A percentile compares a stretch with the other conserved stretches of the same genome.
Conservation (phyloP, 2,888 invertebrate species). For the Coelogynopora nodosa region DNA sequence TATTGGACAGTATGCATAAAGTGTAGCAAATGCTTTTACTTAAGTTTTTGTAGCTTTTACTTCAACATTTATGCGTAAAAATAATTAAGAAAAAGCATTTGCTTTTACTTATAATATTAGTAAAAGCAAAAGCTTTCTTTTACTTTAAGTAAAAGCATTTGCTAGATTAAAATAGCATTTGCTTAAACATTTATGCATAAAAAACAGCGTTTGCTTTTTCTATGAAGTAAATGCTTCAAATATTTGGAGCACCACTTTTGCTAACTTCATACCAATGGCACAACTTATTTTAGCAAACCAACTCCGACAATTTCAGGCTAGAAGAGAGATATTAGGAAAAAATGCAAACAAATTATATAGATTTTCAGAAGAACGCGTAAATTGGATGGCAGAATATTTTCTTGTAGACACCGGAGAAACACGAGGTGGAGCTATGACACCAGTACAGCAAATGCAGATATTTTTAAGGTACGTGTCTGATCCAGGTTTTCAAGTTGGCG, state of each 20-base stretch:
- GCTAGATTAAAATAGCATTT: not conserved
- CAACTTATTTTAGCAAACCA: no score
- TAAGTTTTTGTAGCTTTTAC: not conserved
- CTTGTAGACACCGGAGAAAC: not conserved
- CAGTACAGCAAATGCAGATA: not conserved
- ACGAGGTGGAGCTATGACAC: not conserved
- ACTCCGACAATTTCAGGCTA: no score
- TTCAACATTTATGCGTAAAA: not conserved
- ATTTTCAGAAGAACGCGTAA: not conserved
- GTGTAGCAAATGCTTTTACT: not conserved
- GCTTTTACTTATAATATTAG: no score
- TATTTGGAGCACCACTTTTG: not conserved
- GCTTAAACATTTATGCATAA: not conserved
- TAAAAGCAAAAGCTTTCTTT: no score
- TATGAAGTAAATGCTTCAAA: not conserved
- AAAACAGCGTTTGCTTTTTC: not conserved
- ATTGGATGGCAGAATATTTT: constrained; percentile 1
- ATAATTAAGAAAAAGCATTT: not conserved
- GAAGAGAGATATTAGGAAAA: no score
- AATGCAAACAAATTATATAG: no score
- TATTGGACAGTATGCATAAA: not conserved
- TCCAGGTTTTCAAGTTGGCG: not conserved
- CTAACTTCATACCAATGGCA: not conserved
- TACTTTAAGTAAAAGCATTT: not conserved
- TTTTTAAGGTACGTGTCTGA: not conserved